Evolutionary conservation across 2,797 vertebrate species (phyloP).

Genomic region (Macropodus opercularis): DNA sequence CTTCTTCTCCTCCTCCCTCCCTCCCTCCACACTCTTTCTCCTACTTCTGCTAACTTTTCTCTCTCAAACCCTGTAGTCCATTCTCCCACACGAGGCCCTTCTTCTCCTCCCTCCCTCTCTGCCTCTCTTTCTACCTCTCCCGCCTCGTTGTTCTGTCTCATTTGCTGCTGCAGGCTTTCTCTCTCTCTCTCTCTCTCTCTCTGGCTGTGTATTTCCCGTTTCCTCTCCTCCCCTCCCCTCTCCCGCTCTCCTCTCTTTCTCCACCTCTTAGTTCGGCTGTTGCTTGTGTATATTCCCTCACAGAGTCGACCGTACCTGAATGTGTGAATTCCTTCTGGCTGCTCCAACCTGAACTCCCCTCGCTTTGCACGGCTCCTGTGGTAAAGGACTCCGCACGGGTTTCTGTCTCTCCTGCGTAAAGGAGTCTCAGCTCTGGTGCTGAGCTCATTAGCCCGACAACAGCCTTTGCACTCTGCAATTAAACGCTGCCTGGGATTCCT

Average conservation of each 20-base stretch:
- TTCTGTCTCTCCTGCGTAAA: slow-evolving; percentile 45
- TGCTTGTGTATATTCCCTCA: slow-evolving; percentile 72
- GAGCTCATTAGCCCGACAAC: slow-evolving; percentile 74
- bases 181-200: slow-evolving; percentile 43
- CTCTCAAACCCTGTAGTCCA: slow-evolving; percentile 75
- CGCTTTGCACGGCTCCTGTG: slow-evolving; percentile 38
- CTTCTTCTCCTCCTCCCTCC: too few relatives aligned
- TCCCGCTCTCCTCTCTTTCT: slow-evolving; percentile 65
- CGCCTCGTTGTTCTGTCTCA: slow-evolving; percentile 75
- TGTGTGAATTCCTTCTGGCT: slow-evolving; percentile 47
- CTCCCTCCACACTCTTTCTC: slow-evolving; percentile 44
- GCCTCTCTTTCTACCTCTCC: slow-evolving; percentile 73
- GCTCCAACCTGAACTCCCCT: slow-evolving; percentile 55
- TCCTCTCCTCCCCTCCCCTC: slow-evolving; percentile 75
- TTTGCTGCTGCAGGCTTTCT: slow-evolving; percentile 75
- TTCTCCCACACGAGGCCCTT: slow-evolving; percentile 78
- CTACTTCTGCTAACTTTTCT: slow-evolving; percentile 72
- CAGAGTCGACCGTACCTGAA: slow-evolving; percentile 71
- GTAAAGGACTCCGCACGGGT: slow-evolving; percentile 42
- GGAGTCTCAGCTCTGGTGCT: slow-evolving; percentile 55
- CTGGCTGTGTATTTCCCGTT: slow-evolving; percentile 74
- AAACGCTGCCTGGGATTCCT: slow-evolving; percentile 85
- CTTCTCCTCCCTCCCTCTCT: slow-evolving; percentile 74
- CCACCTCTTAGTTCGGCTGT: slow-evolving; percentile 69
- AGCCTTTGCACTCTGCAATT: slow-evolving; percentile 82